Conservation (phyloP, 2,113 vertebrate genomes). For the Colistium nudipinnis region DNA sequence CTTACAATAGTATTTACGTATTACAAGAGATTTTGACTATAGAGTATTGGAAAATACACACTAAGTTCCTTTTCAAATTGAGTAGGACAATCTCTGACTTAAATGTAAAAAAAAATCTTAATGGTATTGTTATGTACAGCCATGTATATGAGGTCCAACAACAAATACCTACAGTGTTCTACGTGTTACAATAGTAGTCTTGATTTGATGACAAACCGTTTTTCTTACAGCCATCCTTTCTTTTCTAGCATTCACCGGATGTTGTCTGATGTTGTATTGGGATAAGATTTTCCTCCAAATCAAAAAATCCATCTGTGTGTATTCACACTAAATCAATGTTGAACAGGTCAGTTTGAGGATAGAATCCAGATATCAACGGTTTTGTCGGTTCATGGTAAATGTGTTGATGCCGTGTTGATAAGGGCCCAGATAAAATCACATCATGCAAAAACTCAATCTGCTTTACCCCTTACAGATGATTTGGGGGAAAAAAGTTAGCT, state of each 20-base stretch:
- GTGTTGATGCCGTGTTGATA: slow-evolving; percentile 4
- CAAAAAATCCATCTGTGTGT: background rate
- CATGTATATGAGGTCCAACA: slow-evolving; percentile 21
- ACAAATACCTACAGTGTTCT: slow-evolving; percentile 2
- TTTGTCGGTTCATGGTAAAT: slow-evolving; percentile 11
- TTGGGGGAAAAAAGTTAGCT: background rate
- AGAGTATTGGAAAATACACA: background rate
- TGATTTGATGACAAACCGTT: too few species aligned
- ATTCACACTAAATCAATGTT: slow-evolving; percentile 19
- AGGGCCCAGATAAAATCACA: slow-evolving; percentile 14
- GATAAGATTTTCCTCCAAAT: background rate
- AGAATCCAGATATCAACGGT: slow-evolving; percentile 8
- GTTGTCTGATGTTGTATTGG: slow-evolving; percentile 2
- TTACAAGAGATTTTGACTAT: background rate
- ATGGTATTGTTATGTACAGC: slow-evolving; percentile 18
- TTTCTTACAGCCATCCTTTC: background rate
- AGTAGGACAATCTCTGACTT: slow-evolving; percentile 46
- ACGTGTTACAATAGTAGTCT: too few species aligned
- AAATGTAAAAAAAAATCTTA: background rate
- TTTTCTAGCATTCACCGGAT: slow-evolving; percentile 1
- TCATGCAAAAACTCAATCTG: background rate
- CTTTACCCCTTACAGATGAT: background rate
- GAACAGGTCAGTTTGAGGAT: slow-evolving; percentile 23
- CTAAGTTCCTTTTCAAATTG: slow-evolving; percentile 13
- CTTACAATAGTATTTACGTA: slow-evolving; percentile 30